Evolutionary conservation across 2,113 vertebrate species (phyloP).

Genomic region (Salminus brasiliensis): DNA sequence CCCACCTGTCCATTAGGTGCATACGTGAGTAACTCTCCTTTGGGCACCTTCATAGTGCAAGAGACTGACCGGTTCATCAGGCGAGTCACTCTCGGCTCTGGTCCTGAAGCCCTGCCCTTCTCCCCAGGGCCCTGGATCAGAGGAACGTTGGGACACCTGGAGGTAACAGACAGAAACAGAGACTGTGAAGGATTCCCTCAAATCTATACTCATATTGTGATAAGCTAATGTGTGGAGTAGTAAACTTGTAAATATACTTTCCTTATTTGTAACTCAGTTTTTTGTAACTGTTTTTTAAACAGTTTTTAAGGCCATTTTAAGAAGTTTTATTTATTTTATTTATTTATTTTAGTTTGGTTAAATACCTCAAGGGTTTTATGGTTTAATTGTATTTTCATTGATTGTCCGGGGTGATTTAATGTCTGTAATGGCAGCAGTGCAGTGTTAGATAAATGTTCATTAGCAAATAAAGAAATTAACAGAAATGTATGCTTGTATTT

Average conservation of each 20-base stretch:
- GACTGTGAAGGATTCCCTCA: slow-evolving; percentile 9
- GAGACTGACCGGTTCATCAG: slow-evolving; percentile 97
- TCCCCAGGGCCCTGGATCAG: slow-evolving; percentile 94
- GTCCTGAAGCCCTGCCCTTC: slow-evolving; percentile 86
- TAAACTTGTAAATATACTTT: background rate
- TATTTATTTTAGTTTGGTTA: background rate
- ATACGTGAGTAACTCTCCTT: slow-evolving; percentile 92
- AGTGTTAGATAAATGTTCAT: too few relatives aligned
- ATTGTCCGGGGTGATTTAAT: background rate
- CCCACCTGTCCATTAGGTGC: slow-evolving; percentile 92
- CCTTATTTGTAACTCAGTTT: too few relatives aligned
- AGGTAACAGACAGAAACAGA: slow-evolving; percentile 40
- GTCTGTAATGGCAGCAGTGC: background rate
- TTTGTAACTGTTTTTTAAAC: too few relatives aligned
- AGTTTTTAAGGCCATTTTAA: background rate
- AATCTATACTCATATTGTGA: too few relatives aligned
- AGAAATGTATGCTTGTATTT: too few relatives aligned
- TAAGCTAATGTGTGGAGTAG: background rate
- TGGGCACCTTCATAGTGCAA: slow-evolving; percentile 96
- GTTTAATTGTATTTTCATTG: background rate
- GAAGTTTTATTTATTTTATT: background rate
- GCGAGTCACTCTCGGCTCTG: slow-evolving; percentile 90
- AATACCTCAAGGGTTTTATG: background rate
- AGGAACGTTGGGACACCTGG: slow-evolving; percentile 95
- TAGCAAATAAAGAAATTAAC: background rate